Base-by-base conservation (phyloP, 2,888 invertebrate species). In the Epirrhoe alternata region DNA sequence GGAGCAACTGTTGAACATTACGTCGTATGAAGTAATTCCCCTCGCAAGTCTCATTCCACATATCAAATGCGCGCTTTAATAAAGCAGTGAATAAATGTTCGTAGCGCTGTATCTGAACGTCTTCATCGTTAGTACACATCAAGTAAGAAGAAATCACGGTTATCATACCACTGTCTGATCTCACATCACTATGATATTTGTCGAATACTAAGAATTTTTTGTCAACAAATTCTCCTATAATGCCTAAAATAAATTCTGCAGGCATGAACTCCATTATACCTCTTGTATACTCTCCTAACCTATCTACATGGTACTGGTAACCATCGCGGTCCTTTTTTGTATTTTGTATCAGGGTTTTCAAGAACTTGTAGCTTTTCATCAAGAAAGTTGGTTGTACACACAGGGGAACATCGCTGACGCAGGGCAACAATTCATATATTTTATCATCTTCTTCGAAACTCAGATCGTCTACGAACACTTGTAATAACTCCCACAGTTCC, bases 401-500 rank as follows among this genome's bases (percentile, higher is more conserved):
- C 4, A 66, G 7, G 6, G 88, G 86, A 47, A 88, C 71, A 17
- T 81, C 53, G 42, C 75, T 45, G 2, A 86, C 77, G 7, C 76
- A 31, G 51, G 71, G 54, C 51, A 90, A 68, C 51, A 80, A 72
- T 30, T 82, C 74, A 64, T 88, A 90, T 58, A 88, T 81, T 62
- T 74, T 75, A 66, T 83, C 80, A 71, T 88, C 84, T 79, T 90
- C 89, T 64, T 82, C 75, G 63, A 80, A 79, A 16, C 81, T 78
- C 64, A 90, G 73, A 66, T 84, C 84, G 33, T 86, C 80, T 47
- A 90, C 84, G 68, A 89, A 88, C 45, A 79, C 69, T 62, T 82
- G 78, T 55, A 88, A 70, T 35, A 88, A 70, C 38, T 79, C 74
- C 85, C 87, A 88, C 6, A 85, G 64, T 53, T 79, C 74, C 38